Evolutionary conservation across 2,888 invertebrate genomes (phyloP).

Genomic region (Griposia aprilina): DNA sequence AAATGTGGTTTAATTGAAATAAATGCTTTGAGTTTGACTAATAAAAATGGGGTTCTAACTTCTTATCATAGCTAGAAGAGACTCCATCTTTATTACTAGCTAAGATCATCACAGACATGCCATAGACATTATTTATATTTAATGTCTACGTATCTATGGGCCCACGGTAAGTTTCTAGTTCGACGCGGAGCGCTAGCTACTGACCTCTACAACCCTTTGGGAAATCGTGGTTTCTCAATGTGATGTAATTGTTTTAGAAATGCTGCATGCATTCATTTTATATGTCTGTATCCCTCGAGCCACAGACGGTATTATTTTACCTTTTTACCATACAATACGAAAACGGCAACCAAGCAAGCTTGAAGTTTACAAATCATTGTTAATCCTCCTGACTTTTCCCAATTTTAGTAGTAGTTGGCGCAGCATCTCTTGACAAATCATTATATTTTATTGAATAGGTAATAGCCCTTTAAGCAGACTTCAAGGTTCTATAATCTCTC

Average conservation of each 20-base stretch:
- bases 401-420: neutral
- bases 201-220: conserved; percentile 52
- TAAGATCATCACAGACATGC: neutral
- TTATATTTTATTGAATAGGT: neutral
- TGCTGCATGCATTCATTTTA: conserved; percentile 7
- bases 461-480: no score
- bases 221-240: conserved; percentile 50
- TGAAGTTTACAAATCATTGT: neutral
- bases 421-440: neutral
- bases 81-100: neutral
- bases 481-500: neutral
- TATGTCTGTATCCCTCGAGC: neutral
- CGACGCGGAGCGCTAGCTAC: conserved; percentile 17
- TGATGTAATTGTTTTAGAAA: conserved; percentile 32
- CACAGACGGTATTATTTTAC: neutral
- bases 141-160: neutral
- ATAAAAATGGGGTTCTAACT: no score
- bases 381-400: neutral
- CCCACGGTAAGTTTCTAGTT: conserved; percentile 47
- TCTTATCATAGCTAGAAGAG: no score
- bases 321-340: neutral
- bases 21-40: no score
- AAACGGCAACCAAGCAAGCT: neutral
- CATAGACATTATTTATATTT: neutral
- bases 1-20: no score